These are phyloP conservation scores for Xenopus tropicalis DNA, from an alignment of 2,113 vertebrate species.

Conservation along the genomic window UCB_Xtro_10.0 CM004449.2:42999001-42999500, in stretches of 20 bases:
- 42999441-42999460: no score
- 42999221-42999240: slow-evolving; percentile 21
- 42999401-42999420: no score
- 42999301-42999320: slow-evolving; percentile 10
- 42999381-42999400: no score
- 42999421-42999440: no score
- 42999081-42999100: slow-evolving; percentile 40
- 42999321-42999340: background rate
- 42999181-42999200: slow-evolving; percentile 35
- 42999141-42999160: slow-evolving; percentile 25
- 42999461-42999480: no score
- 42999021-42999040: slow-evolving; percentile 30
- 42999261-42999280: slow-evolving; percentile 13
- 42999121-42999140: slow-evolving; percentile 12
- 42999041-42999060: slow-evolving; percentile 36
- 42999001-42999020: slow-evolving; percentile 43
- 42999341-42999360: background rate
- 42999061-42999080: slow-evolving; percentile 37
- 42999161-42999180: slow-evolving; percentile 34
- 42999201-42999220: slow-evolving; percentile 33
- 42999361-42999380: no score
- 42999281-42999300: slow-evolving; percentile 40
- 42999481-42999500: no score
- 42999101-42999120: slow-evolving; percentile 43
- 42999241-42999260: slow-evolving; percentile 9